phyloP scores from a whole-genome alignment of 2,888 invertebrate genomes.

The Eupithecia subfuscata region DNA sequence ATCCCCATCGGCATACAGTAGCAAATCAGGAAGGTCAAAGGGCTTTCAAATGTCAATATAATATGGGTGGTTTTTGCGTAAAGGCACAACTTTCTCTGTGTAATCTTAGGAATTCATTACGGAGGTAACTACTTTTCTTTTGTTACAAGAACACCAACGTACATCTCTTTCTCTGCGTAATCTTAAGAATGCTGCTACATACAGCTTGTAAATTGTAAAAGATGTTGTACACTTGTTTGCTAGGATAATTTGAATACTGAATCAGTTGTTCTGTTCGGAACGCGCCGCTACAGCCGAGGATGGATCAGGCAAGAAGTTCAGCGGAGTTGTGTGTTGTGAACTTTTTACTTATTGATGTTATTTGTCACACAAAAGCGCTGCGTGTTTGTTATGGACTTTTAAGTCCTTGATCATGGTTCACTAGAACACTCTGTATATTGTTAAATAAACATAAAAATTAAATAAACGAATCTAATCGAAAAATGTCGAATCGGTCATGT shows the following conservation, averaged over 20 bases:
- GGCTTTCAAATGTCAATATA: too few species aligned
- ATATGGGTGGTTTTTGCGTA: too few species aligned
- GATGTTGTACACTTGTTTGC: neutral
- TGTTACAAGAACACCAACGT: too few species aligned
- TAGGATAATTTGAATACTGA: neutral
- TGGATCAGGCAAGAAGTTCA: constrained; percentile 26
- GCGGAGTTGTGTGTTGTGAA: constrained; percentile 18
- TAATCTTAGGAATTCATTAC: too few species aligned
- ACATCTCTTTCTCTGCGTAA: neutral
- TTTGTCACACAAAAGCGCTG: neutral
- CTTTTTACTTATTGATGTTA: constrained; percentile 17
- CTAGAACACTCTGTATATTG: neutral
- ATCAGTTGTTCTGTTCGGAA: constrained; percentile 19
- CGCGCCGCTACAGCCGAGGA: constrained; percentile 27
- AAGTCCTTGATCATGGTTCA: neutral
- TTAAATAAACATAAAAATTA: too few species aligned
- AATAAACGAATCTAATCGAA: neutral
- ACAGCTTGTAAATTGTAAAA: neutral
- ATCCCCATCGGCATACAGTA: too few species aligned
- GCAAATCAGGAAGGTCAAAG: too few species aligned
- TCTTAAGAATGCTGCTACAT: neutral
- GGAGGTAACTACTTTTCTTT: too few species aligned
- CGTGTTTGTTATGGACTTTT: neutral
- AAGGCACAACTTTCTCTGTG: too few species aligned
- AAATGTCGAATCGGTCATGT: neutral